Conservation (phyloP, 2,113 vertebrate species). For the Phyllopteryx taeniolatus region DNA sequence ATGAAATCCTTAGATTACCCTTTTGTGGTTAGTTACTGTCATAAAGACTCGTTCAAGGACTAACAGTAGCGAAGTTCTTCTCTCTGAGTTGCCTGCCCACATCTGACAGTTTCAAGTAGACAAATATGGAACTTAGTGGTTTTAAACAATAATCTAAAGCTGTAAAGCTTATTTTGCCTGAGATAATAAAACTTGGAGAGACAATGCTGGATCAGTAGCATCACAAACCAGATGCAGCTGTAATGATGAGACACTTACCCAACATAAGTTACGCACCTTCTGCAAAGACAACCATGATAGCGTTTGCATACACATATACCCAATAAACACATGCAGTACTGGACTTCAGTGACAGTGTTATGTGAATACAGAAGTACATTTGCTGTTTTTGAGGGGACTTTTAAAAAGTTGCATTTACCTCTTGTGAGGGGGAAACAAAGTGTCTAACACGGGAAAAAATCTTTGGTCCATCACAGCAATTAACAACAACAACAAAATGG, state of each 20-base stretch:
- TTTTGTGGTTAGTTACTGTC: not conserved
- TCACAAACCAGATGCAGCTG: slow-evolving; percentile 40
- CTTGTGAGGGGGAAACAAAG: slow-evolving; percentile 40
- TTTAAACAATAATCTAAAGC: slow-evolving; percentile 57
- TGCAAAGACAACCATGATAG: slow-evolving; percentile 20
- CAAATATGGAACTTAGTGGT: slow-evolving; percentile 63
- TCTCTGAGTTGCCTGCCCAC: slow-evolving; percentile 33
- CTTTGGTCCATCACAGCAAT: not conserved
- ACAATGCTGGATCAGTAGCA: slow-evolving; percentile 2
- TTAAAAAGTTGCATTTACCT: slow-evolving; percentile 59
- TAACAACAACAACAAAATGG: too few species aligned
- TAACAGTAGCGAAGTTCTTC: not conserved
- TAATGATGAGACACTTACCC: slow-evolving; percentile 35
- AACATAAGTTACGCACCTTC: slow-evolving; percentile 27
- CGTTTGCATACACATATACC: slow-evolving; percentile 23
- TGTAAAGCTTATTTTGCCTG: slow-evolving; percentile 55
- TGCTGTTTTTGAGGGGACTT: slow-evolving; percentile 50
- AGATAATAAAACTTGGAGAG: slow-evolving; percentile 51
- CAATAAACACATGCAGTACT: slow-evolving; percentile 36
- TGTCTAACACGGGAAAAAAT: too few species aligned
- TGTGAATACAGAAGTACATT: slow-evolving; percentile 41
- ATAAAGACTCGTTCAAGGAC: not conserved
- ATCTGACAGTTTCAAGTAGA: slow-evolving; percentile 47
- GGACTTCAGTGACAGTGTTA: slow-evolving; percentile 56
- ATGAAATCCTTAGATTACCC: not conserved